These are phyloP conservation scores for Perccottus glenii DNA, from an alignment of 2,113 vertebrate species.

Conservation along the genomic window DNA sequence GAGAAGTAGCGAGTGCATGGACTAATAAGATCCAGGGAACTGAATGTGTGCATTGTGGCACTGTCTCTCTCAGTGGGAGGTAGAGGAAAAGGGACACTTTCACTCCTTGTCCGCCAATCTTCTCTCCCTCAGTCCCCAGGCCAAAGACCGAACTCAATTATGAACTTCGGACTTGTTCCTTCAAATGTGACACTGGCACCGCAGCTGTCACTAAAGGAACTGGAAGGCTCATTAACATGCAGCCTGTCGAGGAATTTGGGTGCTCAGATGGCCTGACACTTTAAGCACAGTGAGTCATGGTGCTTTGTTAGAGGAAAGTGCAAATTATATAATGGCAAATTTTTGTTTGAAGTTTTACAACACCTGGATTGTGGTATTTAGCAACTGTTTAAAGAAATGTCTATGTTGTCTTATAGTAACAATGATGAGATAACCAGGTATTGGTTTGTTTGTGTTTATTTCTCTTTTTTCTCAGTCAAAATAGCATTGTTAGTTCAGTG, in stretches of 20 bases:
- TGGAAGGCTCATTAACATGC: slow-evolving; percentile 43
- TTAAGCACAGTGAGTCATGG: slow-evolving; percentile 7
- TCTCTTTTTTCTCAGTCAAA: too few species aligned
- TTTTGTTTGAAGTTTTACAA: too few species aligned
- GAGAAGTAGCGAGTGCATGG: slow-evolving; percentile 33
- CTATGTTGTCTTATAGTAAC: too few species aligned
- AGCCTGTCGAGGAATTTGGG: slow-evolving; percentile 29
- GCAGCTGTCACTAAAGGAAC: slow-evolving; percentile 41
- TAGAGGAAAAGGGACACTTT: slow-evolving; percentile 27
- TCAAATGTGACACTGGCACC: slow-evolving; percentile 31
- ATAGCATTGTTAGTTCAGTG: too few species aligned
- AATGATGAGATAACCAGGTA: too few species aligned
- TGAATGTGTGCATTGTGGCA: slow-evolving; percentile 49
- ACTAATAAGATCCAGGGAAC: slow-evolving; percentile 52
- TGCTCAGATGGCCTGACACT: slow-evolving; percentile 41
- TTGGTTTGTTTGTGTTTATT: too few species aligned
- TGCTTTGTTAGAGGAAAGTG: background rate
- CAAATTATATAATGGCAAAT: too few species aligned
- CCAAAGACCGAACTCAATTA: slow-evolving; percentile 48
- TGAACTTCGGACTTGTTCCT: slow-evolving; percentile 23
- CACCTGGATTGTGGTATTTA: too few species aligned
- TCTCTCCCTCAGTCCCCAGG: slow-evolving; percentile 16
- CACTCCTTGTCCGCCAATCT: background rate
- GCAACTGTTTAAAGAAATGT: too few species aligned
- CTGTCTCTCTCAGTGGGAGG: slow-evolving; percentile 47